phyloP scores from a whole-genome alignment of 2,113 vertebrate species.

The Anser brachyrhynchus region DNA sequence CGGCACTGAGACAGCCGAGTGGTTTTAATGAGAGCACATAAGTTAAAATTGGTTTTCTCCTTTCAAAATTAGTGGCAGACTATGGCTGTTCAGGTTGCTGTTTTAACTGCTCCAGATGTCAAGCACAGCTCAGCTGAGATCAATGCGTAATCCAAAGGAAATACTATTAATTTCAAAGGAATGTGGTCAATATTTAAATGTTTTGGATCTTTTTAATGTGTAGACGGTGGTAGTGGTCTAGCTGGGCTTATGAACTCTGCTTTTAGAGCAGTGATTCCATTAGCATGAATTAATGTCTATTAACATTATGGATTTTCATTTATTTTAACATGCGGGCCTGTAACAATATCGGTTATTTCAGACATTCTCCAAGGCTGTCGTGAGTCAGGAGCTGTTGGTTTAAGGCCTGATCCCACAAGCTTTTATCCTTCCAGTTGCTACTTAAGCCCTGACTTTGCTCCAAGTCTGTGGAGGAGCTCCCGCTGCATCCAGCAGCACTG shows the following conservation, averaged over 20 bases:
- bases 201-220: constrained; percentile 25
- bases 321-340: neutral
- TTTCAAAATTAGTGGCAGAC: constrained; percentile 17
- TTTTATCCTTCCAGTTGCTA: constrained; percentile 49
- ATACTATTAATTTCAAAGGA: constrained; percentile 67
- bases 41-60: constrained; percentile 17
- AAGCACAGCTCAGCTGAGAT: constrained; percentile 4
- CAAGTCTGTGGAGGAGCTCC: constrained; percentile 26
- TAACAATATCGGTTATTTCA: neutral
- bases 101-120: constrained; percentile 68
- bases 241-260: constrained; percentile 45
- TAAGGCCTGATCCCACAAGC: constrained; percentile 52
- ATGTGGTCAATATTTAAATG: constrained; percentile 51
- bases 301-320: constrained; percentile 50
- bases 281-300: constrained; percentile 56
- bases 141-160: constrained; percentile 62
- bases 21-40: constrained; percentile 5
- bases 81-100: constrained; percentile 34
- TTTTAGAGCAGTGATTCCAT: constrained; percentile 42
- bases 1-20: neutral
- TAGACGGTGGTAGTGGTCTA: constrained; percentile 23
- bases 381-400: constrained; percentile 7
- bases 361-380: neutral
- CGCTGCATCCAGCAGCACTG: neutral
- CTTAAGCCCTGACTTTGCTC: constrained; percentile 49